Evolutionary conservation across 2,113 vertebrate species (phyloP).

Genomic region (Sprattus sprattus): DNA sequence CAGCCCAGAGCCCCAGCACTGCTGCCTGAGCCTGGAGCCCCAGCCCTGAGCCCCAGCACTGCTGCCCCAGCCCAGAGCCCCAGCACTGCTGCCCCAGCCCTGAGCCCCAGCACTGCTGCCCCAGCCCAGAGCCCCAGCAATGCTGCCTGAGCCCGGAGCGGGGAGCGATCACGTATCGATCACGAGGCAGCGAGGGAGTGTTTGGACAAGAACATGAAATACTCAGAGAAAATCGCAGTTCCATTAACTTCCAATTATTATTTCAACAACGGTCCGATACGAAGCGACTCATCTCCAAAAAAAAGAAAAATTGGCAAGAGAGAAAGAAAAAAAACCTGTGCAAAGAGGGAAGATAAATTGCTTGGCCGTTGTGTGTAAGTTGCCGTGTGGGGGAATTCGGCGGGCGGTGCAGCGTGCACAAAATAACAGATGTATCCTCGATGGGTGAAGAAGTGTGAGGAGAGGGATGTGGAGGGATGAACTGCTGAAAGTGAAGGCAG

Average conservation of each 20-base stretch:
- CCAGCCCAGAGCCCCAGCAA: slow-evolving; percentile 60
- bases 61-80: slow-evolving; percentile 34
- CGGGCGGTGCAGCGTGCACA: no score
- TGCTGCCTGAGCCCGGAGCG: slow-evolving; percentile 29
- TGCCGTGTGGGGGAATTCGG: neutral
- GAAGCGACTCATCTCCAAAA: neutral
- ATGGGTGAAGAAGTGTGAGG: no score
- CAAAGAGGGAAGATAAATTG: neutral
- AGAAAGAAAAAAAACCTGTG: neutral
- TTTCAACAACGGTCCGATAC: neutral
- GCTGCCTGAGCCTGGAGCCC: neutral
- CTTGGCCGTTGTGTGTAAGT: neutral
- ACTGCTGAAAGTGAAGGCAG: no score
- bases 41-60: neutral
- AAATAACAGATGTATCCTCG: no score
- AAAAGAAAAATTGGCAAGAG: neutral
- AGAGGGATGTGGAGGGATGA: no score
- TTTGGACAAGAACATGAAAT: slow-evolving; percentile 50
- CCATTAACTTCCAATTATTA: slow-evolving; percentile 6
- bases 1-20: neutral
- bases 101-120: no score
- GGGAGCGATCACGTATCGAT: slow-evolving; percentile 65
- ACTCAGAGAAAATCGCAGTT: neutral
- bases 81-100: neutral
- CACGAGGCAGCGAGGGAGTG: slow-evolving; percentile 68